Evolutionary conservation across 1,140 invertebrate species (phyloP).

Genomic region (Apocrypta bakeri): DNA sequence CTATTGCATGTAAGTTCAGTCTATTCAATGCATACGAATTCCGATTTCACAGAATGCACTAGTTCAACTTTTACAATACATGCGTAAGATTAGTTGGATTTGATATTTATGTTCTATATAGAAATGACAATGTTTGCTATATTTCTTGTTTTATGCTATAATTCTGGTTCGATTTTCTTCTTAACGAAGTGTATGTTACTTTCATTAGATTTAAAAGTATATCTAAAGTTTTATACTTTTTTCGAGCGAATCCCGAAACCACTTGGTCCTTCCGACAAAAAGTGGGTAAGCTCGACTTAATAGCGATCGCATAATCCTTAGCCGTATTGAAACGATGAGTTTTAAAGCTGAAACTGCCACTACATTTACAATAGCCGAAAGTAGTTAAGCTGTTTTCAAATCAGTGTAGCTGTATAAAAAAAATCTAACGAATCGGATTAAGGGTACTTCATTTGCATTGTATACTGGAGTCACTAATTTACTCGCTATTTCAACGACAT

Average conservation of each 20-base stretch:
- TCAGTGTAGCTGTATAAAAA: slow-evolving; percentile 19
- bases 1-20: not conserved
- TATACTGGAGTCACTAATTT: not conserved
- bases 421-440: slow-evolving; percentile 38
- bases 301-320: slow-evolving; percentile 37
- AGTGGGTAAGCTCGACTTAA: slow-evolving; percentile 24
- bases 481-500: not conserved
- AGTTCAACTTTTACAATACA: no score
- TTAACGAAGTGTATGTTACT: not conserved
- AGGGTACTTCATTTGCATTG: slow-evolving; percentile 34
- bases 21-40: not conserved
- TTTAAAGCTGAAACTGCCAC: slow-evolving; percentile 22
- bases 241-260: slow-evolving; percentile 9
- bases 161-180: no score
- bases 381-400: slow-evolving; percentile 44
- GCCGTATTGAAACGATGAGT: slow-evolving; percentile 24
- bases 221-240: not conserved
- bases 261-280: not conserved
- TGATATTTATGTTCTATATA: not conserved
- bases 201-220: not conserved
- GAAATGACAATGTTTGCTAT: not conserved
- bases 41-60: no score
- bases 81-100: not conserved
- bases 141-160: not conserved
- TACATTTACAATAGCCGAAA: slow-evolving; percentile 36